Base-by-base conservation (phyloP, 2,113 vertebrate species). In the Probosciger aterrimus region DNA sequence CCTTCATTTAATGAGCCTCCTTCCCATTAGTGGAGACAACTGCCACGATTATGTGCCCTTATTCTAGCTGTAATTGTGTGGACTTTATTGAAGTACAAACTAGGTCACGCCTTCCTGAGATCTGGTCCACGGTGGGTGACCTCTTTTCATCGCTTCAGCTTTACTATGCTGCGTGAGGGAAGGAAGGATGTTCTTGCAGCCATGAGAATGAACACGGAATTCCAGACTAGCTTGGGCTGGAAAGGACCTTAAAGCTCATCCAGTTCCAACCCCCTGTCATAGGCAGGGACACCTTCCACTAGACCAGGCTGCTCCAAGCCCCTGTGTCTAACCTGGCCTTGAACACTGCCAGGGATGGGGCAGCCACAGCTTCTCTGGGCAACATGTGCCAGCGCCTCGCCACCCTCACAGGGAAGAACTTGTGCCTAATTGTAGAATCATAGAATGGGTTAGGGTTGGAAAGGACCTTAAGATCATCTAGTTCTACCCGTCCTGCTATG, bases 1-100 rank as follows among this genome's bases (percentile, higher is more conserved):
- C 82, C 91, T 95, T 90, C 57, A 88, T 89, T 92, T 71, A 96
- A 90, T 18, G 30, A 86, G 71, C 81, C 89, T 83, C 19, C 52
- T 83, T 88, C 82, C 92, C 73, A 67, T 91, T 87, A 91, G 75
- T 68, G 77, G 41, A n/a, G 86, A 81, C 2, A 35, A 53, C 46
- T 50, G 80, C 81, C 89, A 82, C 83, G 81, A 62, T 90, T 93
- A 59, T 1, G 2, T 82, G 82, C 75, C 84, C 62, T 91, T 88
- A 57, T 67, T 83, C 57, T 59, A 37, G 50, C 67, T 79, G 46
- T 81, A 84, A 55, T 64, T 94, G 79, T 75, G 6, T 68, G 76
- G 86, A 83, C 82, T 88, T 94, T 7, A 75, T 44, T 88, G 88
- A 68, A 82, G 59, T 89, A 53, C 46, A n/a, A 93, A 89, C 53